phyloP scores from a whole-genome alignment of 2,888 invertebrate genomes.

The Xestobium rufovillosum region DNA sequence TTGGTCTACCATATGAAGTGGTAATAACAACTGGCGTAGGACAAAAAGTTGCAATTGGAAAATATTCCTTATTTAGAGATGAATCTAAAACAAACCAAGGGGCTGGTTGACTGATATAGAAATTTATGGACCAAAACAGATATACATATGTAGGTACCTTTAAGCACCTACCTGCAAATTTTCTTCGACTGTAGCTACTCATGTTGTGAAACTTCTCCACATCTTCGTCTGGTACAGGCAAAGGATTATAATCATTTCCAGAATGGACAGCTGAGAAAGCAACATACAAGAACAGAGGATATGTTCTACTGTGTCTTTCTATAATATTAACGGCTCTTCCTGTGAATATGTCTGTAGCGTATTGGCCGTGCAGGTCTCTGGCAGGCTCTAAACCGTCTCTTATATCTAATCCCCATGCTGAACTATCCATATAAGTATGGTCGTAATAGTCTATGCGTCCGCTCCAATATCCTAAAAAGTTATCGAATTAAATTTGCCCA shows the following conservation, averaged over 20 bases:
- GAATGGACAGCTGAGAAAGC: constrained; percentile 78
- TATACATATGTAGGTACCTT: too few species aligned
- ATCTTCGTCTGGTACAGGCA: constrained; percentile 63
- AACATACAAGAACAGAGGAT: constrained; percentile 72
- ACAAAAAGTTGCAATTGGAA: too few species aligned
- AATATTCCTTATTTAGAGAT: too few species aligned
- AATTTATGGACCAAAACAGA: too few species aligned
- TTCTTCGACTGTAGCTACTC: constrained; percentile 53
- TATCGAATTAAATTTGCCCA: too few species aligned
- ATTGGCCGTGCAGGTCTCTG: constrained; percentile 63
- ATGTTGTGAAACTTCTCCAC: constrained; percentile 58
- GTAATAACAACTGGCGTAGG: too few species aligned
- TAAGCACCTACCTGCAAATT: constrained; percentile 65
- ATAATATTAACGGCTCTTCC: constrained; percentile 63
- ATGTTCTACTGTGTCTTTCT: constrained; percentile 50
- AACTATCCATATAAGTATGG: constrained; percentile 61
- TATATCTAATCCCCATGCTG: constrained; percentile 53
- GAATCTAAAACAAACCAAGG: too few species aligned
- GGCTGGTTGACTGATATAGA: too few species aligned
- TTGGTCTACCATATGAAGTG: too few species aligned
- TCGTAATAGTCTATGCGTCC: constrained; percentile 79
- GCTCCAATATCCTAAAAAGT: constrained; percentile 69
- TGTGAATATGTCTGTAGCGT: constrained; percentile 71
- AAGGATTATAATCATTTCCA: constrained; percentile 65
- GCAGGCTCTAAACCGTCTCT: constrained; percentile 54